Conservation (phyloP, 2,888 invertebrate genomes). For the Minunthozetes semirufus region DNA sequence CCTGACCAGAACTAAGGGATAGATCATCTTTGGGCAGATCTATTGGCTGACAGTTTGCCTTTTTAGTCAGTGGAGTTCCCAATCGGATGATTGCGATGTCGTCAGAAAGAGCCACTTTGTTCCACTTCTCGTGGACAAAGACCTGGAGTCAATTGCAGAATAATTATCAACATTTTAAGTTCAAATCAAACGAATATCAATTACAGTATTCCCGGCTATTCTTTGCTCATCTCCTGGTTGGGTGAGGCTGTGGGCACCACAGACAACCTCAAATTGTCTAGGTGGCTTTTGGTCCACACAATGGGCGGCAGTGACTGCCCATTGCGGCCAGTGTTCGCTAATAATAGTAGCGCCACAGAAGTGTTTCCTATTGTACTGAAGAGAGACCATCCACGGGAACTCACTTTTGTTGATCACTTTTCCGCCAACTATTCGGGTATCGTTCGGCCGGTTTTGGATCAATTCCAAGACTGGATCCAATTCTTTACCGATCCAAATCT, state of each 20-base stretch:
- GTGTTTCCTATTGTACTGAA: conserved; percentile 14
- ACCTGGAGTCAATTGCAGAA: neutral
- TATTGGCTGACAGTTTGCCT: neutral
- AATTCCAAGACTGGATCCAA: neutral
- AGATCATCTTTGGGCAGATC: neutral
- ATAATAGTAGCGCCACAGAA: conserved; percentile 29
- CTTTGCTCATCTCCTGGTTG: neutral
- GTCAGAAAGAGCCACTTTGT: neutral
- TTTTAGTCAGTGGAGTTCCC: neutral
- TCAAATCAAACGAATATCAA: neutral
- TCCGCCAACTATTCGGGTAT: conserved; percentile 20
- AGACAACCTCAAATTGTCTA: neutral
- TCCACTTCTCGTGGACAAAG: conserved; percentile 28
- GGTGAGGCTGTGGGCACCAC: neutral
- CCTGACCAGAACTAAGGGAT: neutral
- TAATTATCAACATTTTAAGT: neutral
- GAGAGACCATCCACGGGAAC: conserved; percentile 29
- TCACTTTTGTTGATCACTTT: neutral
- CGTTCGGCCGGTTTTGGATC: neutral
- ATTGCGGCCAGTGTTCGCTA: no score
- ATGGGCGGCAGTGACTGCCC: conserved; percentile 29
- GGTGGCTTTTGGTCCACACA: conserved; percentile 7
- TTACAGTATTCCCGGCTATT: no score
- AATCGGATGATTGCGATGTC: conserved; percentile 29
- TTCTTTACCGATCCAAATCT: no score